These are phyloP conservation scores for Nephotettix cincticeps DNA, from an alignment of 1,140 invertebrate species.

Conservation along the genomic window DNA sequence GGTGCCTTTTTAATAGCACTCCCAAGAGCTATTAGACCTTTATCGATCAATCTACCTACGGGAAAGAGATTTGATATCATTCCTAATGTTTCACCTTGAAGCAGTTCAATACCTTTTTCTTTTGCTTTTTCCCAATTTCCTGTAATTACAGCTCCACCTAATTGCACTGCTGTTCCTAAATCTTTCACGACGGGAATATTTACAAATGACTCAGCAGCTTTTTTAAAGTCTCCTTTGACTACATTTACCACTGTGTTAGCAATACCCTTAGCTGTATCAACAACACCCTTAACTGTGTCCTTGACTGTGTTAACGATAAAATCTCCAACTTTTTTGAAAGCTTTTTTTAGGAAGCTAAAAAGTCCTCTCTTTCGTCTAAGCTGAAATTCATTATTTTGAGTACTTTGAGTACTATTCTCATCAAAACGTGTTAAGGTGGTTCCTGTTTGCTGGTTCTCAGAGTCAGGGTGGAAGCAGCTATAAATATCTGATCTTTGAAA, in stretches of 20 bases:
- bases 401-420: not conserved
- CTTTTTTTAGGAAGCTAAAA: not conserved
- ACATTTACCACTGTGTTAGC: constrained; percentile 17
- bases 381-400: not conserved
- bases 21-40: constrained; percentile 19
- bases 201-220: constrained; percentile 18
- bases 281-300: constrained; percentile 25
- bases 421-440: not conserved
- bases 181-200: constrained; percentile 30
- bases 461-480: not conserved
- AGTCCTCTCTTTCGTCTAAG: not conserved
- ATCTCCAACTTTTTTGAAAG: constrained; percentile 7
- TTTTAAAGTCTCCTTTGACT: constrained; percentile 28
- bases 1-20: constrained; percentile 12
- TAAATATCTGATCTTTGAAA: constrained; percentile 10
- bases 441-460: not conserved
- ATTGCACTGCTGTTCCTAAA: constrained; percentile 23
- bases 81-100: constrained; percentile 1
- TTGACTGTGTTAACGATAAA: constrained; percentile 11
- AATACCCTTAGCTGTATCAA: constrained; percentile 24
- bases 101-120: constrained; percentile 24
- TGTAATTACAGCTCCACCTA: constrained; percentile 21
- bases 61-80: constrained; percentile 7
- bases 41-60: constrained; percentile 22
- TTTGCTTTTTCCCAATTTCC: constrained; percentile 29